Evolutionary conservation across 2,888 invertebrate species (phyloP).

Genomic region (Gastrophysa polygoni): DNA sequence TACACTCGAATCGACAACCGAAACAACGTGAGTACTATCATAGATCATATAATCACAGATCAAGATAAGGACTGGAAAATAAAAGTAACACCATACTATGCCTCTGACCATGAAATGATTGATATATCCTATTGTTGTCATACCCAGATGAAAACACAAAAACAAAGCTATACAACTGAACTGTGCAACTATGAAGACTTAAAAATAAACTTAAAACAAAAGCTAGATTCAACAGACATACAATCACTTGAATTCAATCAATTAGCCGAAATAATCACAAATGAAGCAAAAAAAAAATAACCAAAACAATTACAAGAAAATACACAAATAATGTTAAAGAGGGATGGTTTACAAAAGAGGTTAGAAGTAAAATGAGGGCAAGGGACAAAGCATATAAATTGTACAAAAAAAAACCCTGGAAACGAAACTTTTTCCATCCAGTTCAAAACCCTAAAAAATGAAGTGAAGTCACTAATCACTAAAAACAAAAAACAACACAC

Average conservation of each 20-base stretch:
- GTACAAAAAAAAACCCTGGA: conserved; percentile 6
- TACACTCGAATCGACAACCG: conserved; percentile 15
- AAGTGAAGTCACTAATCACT: conserved; percentile 13
- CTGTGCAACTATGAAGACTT: conserved; percentile 4
- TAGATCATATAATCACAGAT: conserved; percentile 20
- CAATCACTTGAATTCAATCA: background rate
- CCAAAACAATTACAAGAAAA: conserved; percentile 14
- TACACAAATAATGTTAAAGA: conserved; percentile 13
- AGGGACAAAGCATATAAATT: conserved; percentile 15
- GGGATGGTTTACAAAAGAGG: conserved; percentile 15
- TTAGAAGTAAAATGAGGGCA: conserved; percentile 10
- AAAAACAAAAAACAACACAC: conserved; percentile 16
- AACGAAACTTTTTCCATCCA: background rate
- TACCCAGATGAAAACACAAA: conserved; percentile 5
- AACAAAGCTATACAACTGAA: conserved; percentile 9
- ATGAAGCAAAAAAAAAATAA: conserved; percentile 9
- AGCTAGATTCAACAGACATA: conserved; percentile 11
- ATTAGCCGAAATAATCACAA: background rate
- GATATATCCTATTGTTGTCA: conserved; percentile 3
- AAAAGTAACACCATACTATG: conserved; percentile 11
- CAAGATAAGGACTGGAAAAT: conserved; percentile 11
- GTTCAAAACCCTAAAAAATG: conserved; percentile 10
- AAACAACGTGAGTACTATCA: conserved; percentile 12
- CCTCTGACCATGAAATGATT: conserved; percentile 13
- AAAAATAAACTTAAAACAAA: conserved; percentile 8